Percentiles rank a stretch among this genome's conserved stretches.
Evolutionary conservation across 2,888 invertebrate genomes (phyloP).

Genomic region (Macrosiphum euphorbiae): DNA sequence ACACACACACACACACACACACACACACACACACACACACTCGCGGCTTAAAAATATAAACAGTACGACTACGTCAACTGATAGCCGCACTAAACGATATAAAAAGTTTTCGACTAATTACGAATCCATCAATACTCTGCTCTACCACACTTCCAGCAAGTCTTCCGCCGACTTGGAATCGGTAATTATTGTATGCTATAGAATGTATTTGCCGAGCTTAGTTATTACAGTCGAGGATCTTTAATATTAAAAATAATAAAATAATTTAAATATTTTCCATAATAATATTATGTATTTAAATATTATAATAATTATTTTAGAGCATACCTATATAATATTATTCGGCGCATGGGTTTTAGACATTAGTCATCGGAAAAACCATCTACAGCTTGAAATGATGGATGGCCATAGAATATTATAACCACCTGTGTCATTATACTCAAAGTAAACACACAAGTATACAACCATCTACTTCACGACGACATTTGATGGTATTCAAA

Average conservation of each 20-base stretch:
- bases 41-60: background rate
- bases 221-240: background rate
- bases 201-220: background rate
- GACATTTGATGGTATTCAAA: background rate
- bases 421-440: background rate
- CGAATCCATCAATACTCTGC: background rate
- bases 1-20: background rate
- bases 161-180: background rate
- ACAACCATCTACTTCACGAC: background rate
- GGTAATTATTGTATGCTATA: background rate
- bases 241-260: background rate
- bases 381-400: background rate
- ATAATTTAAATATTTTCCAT: background rate
- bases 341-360: background rate
- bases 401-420: background rate
- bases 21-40: background rate
- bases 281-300: background rate
- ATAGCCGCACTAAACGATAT: background rate
- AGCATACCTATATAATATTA: background rate
- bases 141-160: background rate
- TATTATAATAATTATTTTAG: background rate
- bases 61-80: background rate
- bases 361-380: background rate
- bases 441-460: background rate
- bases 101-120: background rate